These are phyloP conservation scores for Sula dactylatra DNA, from an alignment of 2,113 vertebrate species.

Conservation along the genomic window DNA sequence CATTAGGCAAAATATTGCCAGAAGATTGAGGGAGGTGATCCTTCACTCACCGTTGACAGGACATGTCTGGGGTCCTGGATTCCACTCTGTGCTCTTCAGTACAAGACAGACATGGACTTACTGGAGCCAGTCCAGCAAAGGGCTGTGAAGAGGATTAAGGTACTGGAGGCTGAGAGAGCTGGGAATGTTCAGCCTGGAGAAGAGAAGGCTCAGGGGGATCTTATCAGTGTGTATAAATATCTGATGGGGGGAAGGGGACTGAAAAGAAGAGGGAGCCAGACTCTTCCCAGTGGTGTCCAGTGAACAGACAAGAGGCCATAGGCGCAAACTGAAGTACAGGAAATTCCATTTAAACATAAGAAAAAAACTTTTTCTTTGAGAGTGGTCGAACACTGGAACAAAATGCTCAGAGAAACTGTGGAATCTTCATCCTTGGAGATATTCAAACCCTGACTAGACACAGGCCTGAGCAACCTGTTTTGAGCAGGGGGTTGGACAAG, in stretches of 20 bases:
- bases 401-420: neutral
- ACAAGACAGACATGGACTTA: neutral
- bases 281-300: neutral
- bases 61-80: neutral
- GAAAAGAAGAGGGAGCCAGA: neutral
- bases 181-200: neutral
- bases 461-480: neutral
- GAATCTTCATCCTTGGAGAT: neutral
- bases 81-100: neutral
- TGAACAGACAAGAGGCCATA: neutral
- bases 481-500: neutral
- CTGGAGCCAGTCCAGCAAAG: neutral
- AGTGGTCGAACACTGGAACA: accelerated
- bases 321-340: neutral
- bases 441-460: neutral
- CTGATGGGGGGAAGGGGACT: neutral
- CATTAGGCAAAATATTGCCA: neutral
- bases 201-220: neutral
- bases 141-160: neutral
- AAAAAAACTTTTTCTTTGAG: neutral
- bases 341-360: neutral
- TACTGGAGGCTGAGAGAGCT: neutral
- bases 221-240: neutral
- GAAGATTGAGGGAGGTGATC: neutral
- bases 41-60: neutral